phyloP scores from a whole-genome alignment of 1,140 invertebrate species.

The Rhyacophila brunnea region DNA sequence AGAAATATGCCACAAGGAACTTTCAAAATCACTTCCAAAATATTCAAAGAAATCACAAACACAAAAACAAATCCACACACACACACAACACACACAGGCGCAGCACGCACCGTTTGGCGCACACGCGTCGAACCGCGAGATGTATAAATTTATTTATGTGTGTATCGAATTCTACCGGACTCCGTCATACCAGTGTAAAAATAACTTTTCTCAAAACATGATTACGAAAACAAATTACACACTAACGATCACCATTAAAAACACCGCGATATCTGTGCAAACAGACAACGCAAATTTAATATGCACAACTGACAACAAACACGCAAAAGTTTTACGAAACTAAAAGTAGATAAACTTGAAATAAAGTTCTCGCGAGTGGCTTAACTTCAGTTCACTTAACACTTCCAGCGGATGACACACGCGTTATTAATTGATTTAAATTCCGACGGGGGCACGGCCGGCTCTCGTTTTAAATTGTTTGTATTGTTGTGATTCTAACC shows the following conservation, averaged over 20 bases:
- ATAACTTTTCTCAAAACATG: constrained; percentile 9
- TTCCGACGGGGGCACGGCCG: neutral
- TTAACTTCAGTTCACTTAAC: constrained; percentile 9
- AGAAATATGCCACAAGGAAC: no score
- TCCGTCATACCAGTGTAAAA: constrained; percentile 3
- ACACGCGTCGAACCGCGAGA: neutral
- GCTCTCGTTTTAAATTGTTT: constrained; percentile 8
- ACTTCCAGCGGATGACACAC: constrained; percentile 3
- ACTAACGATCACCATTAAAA: neutral
- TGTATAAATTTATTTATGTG: constrained; percentile 22
- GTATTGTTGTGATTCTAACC: constrained; percentile 17
- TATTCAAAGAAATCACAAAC: constrained; percentile 7
- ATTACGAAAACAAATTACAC: no score
- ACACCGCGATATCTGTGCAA: neutral
- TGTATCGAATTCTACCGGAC: constrained; percentile 6
- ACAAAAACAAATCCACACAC: constrained; percentile 4
- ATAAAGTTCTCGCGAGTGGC: constrained; percentile 10
- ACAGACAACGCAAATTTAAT: neutral
- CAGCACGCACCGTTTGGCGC: constrained; percentile 16
- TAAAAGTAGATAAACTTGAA: constrained; percentile 18
- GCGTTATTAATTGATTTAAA: constrained; percentile 1
- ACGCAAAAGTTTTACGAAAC: constrained; percentile 20
- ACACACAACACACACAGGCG: constrained; percentile 8
- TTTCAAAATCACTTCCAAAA: constrained; percentile 6
- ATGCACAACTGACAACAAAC: constrained; percentile 6